A percentile compares a stretch with the other conserved stretches of the same genome.
Evolutionary conservation across 2,113 vertebrate species (phyloP).

Genomic region (Helogale parvula): DNA sequence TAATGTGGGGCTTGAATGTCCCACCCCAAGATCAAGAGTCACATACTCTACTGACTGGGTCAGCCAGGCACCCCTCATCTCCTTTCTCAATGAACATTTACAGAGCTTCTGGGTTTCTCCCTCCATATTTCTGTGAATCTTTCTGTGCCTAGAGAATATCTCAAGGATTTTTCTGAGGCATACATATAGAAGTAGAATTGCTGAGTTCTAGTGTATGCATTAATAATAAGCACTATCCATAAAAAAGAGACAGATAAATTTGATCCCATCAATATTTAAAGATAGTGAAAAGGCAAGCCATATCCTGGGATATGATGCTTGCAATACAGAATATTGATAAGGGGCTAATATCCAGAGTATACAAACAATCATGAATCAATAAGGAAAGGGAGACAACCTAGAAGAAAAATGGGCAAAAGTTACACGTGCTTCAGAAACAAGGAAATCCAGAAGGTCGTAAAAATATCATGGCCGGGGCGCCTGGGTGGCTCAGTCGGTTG

Average conservation of each 20-base stretch:
- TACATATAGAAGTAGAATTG: background rate
- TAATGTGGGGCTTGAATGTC: background rate
- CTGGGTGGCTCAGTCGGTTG: too few relatives aligned
- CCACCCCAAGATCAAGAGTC: background rate
- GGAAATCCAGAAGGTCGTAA: background rate
- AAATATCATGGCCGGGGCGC: background rate
- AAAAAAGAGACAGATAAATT: background rate
- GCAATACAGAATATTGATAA: background rate
- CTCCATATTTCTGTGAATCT: background rate
- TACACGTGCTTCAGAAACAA: background rate
- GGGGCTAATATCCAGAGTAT: background rate
- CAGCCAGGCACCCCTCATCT: background rate
- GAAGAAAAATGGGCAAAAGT: background rate
- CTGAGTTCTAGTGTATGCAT: background rate
- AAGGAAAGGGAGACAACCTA: background rate
- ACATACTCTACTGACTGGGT: background rate
- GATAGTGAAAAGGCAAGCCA: background rate
- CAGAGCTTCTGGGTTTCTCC: background rate
- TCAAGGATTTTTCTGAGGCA: background rate
- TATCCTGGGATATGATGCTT: background rate
- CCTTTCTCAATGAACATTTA: background rate
- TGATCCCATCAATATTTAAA: slow-evolving; percentile 9
- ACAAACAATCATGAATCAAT: background rate
- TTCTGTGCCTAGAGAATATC: background rate
- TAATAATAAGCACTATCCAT: background rate